phyloP scores from a whole-genome alignment of 2,888 invertebrate genomes.

The Craniophora ligustri region DNA sequence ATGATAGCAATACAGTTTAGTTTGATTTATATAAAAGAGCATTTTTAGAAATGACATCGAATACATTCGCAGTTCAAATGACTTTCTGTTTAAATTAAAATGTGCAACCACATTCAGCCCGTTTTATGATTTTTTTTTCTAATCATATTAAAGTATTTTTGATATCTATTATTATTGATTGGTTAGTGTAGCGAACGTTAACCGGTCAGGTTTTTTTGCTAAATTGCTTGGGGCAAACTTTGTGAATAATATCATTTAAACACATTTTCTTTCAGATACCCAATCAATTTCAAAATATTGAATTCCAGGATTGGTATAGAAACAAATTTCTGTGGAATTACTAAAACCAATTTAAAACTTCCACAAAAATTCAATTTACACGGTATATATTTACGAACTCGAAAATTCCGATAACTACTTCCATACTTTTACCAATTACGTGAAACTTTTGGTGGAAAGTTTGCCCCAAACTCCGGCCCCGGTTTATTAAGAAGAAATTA shows the following conservation, averaged over 20 bases:
- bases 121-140: conserved; percentile 1
- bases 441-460: conserved; percentile 41
- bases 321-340: too few relatives aligned
- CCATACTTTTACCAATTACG: neutral
- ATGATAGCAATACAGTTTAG: too few relatives aligned
- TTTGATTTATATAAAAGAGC: too few relatives aligned
- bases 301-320: too few relatives aligned
- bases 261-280: too few relatives aligned
- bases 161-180: conserved; percentile 9
- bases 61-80: too few relatives aligned
- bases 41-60: too few relatives aligned
- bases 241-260: neutral
- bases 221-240: conserved; percentile 54
- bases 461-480: conserved; percentile 56
- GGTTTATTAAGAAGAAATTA: conserved; percentile 84
- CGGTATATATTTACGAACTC: neutral
- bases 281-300: too few relatives aligned
- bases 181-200: conserved; percentile 24
- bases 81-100: neutral
- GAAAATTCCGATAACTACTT: neutral
- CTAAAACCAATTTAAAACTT: too few relatives aligned
- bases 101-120: conserved; percentile 8
- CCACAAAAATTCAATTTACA: too few relatives aligned
- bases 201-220: conserved; percentile 19
- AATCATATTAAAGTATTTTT: conserved; percentile 4